phyloP scores from a whole-genome alignment of 1,140 invertebrate genomes.

The Schlechtendalia chinensis region DNA sequence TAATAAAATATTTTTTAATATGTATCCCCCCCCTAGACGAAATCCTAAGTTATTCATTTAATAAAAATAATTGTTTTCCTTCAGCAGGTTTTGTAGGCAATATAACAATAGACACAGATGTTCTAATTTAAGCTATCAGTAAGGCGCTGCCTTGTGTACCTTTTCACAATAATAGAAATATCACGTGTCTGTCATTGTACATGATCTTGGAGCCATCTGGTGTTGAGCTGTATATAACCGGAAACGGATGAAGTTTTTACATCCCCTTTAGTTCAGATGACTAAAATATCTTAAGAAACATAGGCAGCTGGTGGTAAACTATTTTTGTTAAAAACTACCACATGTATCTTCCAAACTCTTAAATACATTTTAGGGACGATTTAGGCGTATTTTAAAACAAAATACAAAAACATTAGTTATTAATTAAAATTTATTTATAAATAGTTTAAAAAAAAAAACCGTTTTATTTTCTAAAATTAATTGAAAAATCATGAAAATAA shows the following conservation, averaged over 20 bases:
- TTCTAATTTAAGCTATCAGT: neutral
- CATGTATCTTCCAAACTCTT: neutral
- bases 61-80: neutral
- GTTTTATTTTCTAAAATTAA: no score
- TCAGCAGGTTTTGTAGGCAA: neutral
- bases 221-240: neutral
- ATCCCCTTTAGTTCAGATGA: constrained; percentile 27
- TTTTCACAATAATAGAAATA: constrained; percentile 14
- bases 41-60: no score
- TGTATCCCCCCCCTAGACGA: no score
- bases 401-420: no score
- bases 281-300: neutral
- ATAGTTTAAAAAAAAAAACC: no score
- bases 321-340: constrained; percentile 5
- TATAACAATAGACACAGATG: neutral
- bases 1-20: no score
- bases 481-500: no score
- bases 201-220: constrained; percentile 5
- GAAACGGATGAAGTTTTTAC: constrained; percentile 27
- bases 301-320: neutral
- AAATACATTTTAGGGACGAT: neutral
- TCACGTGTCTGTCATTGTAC: constrained; percentile 14
- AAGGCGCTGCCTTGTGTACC: neutral
- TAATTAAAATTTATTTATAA: no score
- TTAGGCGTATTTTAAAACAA: no score